Conservation (phyloP, 2,797 vertebrate species). For the Rhyacichthys aspro region DNA sequence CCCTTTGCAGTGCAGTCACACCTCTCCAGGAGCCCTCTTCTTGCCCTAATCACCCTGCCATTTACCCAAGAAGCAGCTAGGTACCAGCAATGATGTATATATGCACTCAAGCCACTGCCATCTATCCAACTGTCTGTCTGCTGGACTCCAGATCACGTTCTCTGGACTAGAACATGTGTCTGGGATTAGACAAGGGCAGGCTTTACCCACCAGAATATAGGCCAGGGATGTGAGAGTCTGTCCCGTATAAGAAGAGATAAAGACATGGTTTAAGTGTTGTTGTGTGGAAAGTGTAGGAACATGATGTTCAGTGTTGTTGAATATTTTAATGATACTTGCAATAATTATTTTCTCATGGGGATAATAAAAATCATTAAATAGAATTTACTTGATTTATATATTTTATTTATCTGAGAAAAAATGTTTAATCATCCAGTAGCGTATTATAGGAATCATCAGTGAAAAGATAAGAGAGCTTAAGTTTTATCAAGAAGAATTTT, state of each 20-base stretch:
- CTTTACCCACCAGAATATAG: conserved; percentile 62
- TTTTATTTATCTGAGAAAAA: too few species aligned
- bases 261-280: conserved; percentile 12
- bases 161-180: conserved; percentile 57
- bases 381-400: too few species aligned
- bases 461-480: too few species aligned
- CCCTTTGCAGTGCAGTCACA: conserved; percentile 71
- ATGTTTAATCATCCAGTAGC: too few species aligned
- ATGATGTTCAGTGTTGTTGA: background rate
- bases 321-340: too few species aligned
- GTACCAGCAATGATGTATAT: conserved; percentile 29
- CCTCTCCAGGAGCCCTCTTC: conserved; percentile 68
- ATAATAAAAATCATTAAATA: too few species aligned
- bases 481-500: too few species aligned
- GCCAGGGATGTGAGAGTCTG: conserved; percentile 57
- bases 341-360: too few species aligned
- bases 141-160: conserved; percentile 42
- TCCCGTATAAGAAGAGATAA: conserved; percentile 35
- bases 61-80: conserved; percentile 68
- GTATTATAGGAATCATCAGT: too few species aligned
- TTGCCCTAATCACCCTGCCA: conserved; percentile 67
- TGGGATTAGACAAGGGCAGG: conserved; percentile 62
- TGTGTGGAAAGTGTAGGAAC: background rate
- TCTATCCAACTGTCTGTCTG: conserved; percentile 27
- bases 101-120: conserved; percentile 40